Base-by-base conservation (phyloP, 2,888 invertebrate species). In the Pristionchus japonicus region DNA sequence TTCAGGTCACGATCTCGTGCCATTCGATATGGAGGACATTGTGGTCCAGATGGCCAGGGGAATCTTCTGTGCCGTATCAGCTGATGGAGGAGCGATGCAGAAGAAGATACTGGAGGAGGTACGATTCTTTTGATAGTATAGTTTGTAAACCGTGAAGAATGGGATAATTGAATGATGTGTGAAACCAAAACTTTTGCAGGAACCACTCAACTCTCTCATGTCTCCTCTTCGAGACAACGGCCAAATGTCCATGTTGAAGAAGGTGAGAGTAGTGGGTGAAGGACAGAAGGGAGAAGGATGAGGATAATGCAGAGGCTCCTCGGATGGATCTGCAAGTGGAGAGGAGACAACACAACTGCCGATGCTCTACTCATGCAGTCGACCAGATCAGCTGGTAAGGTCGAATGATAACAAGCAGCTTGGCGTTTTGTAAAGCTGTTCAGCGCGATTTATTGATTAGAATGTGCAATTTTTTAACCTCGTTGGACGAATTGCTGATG, bases 21-120 rank as follows among this genome's bases (percentile, higher is more conserved):
- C 77, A n/a, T 77, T 77, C 77, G 43, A 43, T 13, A 31, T 77
- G 77, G 77, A 34, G 17, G 43, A 77, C n/a, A n/a, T 77, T 3
- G 43, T 47, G 9, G 9, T 4, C 3, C 43, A 77, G 27, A 27
- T 40, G 11, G 31, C 43, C 13, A 7, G 37, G 27, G 77, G 77
- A 6, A 27, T 77, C 7, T 77, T 77, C 17, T 23, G 27, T 9
- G 27, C 43, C 1, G 27, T n/a, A 6, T 43, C 17, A 11, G 23
- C 77, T 3, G 77, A 77, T 77, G 77, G 77, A 77, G 77, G 77
- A 77, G 43, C 13, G 11, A 77, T n/a, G 43, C 34, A 77, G 27
- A 2, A 0, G n/a, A 27, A 43, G 15, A 27, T 34, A 1, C 77
- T 77, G 0, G 37, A 43, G 17, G 43, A 77, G 43, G 43, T 77